Evolutionary conservation across 2,113 vertebrate species (phyloP).

Genomic region (Meriones unguiculatus): DNA sequence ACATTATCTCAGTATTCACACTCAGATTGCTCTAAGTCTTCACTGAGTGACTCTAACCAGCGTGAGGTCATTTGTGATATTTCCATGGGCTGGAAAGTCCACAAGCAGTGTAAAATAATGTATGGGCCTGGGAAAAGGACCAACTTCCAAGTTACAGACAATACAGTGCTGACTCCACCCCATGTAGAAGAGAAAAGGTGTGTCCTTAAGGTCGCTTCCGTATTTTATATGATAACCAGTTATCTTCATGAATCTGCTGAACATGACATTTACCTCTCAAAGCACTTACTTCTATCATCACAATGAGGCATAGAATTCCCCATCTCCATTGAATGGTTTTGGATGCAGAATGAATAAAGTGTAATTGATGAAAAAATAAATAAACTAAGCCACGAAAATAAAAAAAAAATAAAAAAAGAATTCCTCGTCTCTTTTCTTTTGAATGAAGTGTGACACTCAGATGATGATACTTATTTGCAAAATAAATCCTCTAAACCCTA

Average conservation of each 20-base stretch:
- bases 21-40: neutral
- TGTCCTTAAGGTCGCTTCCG: neutral
- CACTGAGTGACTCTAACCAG: neutral
- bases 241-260: fast-evolving
- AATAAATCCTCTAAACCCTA: neutral
- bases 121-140: neutral
- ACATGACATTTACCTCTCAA: neutral
- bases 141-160: fast-evolving
- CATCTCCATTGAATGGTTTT: too few relatives aligned
- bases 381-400: too few relatives aligned
- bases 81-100: fast-evolving
- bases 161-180: neutral
- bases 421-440: neutral
- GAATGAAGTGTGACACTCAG: neutral
- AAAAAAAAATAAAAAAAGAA: too few relatives aligned
- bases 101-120: too few relatives aligned
- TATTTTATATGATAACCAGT: neutral
- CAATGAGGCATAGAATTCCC: neutral
- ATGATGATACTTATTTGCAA: neutral
- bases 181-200: fast-evolving
- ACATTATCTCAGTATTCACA: neutral
- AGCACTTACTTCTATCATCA: fast-evolving
- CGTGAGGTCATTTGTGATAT: neutral
- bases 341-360: too few relatives aligned
- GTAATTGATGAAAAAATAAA: too few relatives aligned